These are phyloP conservation scores for Trachemys scripta DNA, from an alignment of 2,113 vertebrate species.

Conservation along the genomic window DNA sequence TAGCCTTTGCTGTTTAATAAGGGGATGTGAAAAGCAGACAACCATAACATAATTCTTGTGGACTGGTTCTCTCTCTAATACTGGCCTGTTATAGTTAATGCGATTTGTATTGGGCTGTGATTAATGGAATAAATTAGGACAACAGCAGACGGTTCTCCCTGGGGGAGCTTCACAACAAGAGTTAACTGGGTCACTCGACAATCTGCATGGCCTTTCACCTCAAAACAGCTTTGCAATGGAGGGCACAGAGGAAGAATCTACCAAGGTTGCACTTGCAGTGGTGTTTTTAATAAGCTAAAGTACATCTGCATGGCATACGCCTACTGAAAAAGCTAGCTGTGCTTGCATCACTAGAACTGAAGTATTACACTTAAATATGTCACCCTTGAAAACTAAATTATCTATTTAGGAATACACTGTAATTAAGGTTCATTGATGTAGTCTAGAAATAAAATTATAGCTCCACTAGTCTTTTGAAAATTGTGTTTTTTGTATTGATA, in stretches of 20 bases:
- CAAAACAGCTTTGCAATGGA: background rate
- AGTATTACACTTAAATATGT: rapidly evolving
- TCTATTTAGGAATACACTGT: background rate
- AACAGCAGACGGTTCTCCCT: constrained; percentile 80
- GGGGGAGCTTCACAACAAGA: constrained; percentile 50
- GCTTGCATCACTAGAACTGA: rapidly evolving
- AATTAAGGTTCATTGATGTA: background rate
- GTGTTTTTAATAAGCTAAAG: background rate
- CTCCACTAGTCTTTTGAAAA: background rate
- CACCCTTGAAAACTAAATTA: background rate
- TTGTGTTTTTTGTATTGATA: background rate
- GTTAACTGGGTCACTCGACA: constrained; percentile 80
- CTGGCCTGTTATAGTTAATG: background rate
- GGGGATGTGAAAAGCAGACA: background rate
- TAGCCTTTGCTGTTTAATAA: background rate
- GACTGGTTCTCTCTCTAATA: background rate
- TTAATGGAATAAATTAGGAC: constrained; percentile 82
- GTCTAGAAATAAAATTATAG: background rate
- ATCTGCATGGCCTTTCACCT: background rate
- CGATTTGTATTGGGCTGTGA: constrained; percentile 62
- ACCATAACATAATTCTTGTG: background rate
- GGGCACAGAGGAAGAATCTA: background rate
- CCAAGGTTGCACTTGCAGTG: rapidly evolving
- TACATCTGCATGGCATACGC: rapidly evolving
- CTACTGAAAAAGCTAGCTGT: background rate